Evolutionary conservation across 2,113 vertebrate species (phyloP).

Genomic region (Choloepus hoffmanni): DNA sequence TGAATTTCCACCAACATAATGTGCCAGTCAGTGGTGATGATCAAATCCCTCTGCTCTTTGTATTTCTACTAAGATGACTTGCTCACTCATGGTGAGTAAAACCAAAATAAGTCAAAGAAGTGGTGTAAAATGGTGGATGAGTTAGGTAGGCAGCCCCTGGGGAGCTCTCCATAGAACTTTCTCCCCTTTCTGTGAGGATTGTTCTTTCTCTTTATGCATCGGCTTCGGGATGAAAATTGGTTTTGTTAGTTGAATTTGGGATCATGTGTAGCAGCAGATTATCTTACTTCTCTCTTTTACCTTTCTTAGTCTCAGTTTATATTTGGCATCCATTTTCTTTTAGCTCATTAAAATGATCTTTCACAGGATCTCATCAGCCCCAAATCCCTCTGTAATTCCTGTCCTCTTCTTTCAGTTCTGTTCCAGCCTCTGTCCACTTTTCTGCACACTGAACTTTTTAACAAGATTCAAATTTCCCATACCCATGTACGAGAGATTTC

Average conservation of each 20-base stretch:
- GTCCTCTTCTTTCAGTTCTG: neutral
- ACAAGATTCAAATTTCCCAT: constrained; percentile 32
- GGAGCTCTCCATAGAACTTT: neutral
- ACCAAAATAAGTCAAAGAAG: neutral
- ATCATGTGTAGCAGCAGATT: neutral
- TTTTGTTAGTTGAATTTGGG: constrained; percentile 3
- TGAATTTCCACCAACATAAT: neutral
- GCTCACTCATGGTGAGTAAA: constrained; percentile 28
- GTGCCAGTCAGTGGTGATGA: neutral
- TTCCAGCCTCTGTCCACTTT: neutral
- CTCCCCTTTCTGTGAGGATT: neutral
- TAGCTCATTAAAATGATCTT: neutral
- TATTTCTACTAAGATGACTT: constrained; percentile 11
- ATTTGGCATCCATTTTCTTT: neutral
- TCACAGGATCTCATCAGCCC: neutral
- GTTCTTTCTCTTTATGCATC: neutral
- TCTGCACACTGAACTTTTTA: neutral
- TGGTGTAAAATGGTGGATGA: neutral
- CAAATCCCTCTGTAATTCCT: constrained; percentile 1
- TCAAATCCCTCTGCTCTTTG: constrained; percentile 7
- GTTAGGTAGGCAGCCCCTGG: neutral
- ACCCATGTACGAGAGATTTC: neutral
- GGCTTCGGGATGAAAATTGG: neutral
- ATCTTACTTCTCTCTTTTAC: neutral
- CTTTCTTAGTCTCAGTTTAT: constrained; percentile 10